phyloP scores from a whole-genome alignment of 2,113 vertebrate genomes.

The Gambusia affinis region DNA sequence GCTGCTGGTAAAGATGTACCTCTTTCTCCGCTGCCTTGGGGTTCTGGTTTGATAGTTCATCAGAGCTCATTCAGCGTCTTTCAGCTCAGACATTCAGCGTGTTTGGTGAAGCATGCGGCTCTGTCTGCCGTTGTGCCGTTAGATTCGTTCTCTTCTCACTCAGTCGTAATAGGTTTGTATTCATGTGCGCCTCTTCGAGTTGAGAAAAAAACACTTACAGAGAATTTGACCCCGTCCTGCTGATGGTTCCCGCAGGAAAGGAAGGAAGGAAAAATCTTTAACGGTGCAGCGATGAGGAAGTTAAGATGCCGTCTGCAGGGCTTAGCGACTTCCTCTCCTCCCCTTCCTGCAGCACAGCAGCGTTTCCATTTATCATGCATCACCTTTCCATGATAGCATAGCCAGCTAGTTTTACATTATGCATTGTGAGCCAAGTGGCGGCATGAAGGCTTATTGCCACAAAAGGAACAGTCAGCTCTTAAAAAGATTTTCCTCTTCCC shows the following conservation, averaged over 20 bases:
- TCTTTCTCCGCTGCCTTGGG: neutral
- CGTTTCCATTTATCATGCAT: slow-evolving; percentile 55
- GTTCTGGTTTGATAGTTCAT: slow-evolving; percentile 34
- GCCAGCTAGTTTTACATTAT: slow-evolving; percentile 62
- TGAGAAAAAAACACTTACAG: slow-evolving; percentile 14
- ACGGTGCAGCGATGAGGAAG: slow-evolving; percentile 23
- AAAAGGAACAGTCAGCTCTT: slow-evolving; percentile 49
- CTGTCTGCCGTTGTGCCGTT: slow-evolving; percentile 2
- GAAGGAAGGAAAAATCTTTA: slow-evolving; percentile 16
- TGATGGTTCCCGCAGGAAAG: slow-evolving; percentile 29
- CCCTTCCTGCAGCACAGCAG: slow-evolving; percentile 14
- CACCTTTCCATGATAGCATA: slow-evolving; percentile 48
- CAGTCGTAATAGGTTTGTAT: slow-evolving; percentile 35
- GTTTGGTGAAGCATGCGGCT: slow-evolving; percentile 31
- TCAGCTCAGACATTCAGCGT: slow-evolving; percentile 11
- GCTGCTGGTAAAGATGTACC: neutral
- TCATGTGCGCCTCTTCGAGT: slow-evolving; percentile 36
- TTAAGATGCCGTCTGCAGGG: slow-evolving; percentile 29
- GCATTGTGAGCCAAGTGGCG: slow-evolving; percentile 52
- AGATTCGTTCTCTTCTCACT: slow-evolving; percentile 22
- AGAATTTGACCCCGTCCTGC: slow-evolving; percentile 39
- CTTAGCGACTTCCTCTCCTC: slow-evolving; percentile 22
- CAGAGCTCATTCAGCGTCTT: slow-evolving; percentile 9
- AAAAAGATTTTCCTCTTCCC: slow-evolving; percentile 40
- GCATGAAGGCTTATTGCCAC: slow-evolving; percentile 44